These are phyloP conservation scores for Perccottus glenii DNA, from an alignment of 2,113 vertebrate species.

Conservation along the genomic window DNA sequence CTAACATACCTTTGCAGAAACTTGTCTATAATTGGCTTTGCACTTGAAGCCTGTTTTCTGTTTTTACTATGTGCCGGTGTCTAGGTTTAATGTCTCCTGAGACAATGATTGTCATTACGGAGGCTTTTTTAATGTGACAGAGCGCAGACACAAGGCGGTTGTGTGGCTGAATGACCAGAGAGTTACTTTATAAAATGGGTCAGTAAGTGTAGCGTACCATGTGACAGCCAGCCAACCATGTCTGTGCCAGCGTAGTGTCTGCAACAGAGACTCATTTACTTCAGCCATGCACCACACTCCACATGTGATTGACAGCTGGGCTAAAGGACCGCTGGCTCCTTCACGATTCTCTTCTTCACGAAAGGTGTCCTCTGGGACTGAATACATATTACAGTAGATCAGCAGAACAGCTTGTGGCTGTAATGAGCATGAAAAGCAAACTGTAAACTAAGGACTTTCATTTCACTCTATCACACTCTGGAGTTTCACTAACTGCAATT, in stretches of 20 bases:
- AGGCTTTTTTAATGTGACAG: conserved; percentile 52
- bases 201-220: conserved; percentile 50
- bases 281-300: conserved; percentile 11
- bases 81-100: conserved; percentile 33
- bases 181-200: conserved; percentile 48
- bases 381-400: conserved; percentile 65
- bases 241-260: conserved; percentile 53
- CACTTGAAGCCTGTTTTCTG: conserved; percentile 12
- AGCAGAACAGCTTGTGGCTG: conserved; percentile 60
- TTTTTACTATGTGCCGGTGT: conserved; percentile 15
- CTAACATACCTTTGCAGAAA: not conserved
- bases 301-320: conserved; percentile 74
- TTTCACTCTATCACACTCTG: conserved; percentile 7
- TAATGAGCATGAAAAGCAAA: conserved; percentile 61
- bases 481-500: conserved; percentile 33
- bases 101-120: conserved; percentile 32
- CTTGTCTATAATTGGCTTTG: conserved; percentile 26
- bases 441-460: conserved; percentile 26
- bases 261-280: conserved; percentile 58
- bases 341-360: conserved; percentile 66
- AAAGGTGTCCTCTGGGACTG: conserved; percentile 66
- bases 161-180: conserved; percentile 41
- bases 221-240: conserved; percentile 63
- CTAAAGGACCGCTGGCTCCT: conserved; percentile 66
- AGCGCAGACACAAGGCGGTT: conserved; percentile 13